Conservation (phyloP, 2,113 vertebrate species). For the Miniopterus natalensis region DNA sequence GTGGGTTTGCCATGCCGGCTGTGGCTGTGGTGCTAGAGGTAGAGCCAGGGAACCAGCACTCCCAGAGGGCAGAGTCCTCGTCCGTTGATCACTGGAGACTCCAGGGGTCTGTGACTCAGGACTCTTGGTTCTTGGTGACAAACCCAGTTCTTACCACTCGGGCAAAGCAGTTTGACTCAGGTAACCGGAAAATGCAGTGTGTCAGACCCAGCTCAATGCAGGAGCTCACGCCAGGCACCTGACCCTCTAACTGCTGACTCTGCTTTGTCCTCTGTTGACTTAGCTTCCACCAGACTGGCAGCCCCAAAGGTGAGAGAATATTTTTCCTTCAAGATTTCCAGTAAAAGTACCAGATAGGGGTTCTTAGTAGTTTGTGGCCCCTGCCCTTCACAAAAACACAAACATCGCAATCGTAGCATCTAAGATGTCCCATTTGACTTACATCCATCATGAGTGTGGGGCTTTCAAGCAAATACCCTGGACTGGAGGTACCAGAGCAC, state of each 20-base stretch:
- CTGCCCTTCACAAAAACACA: not conserved
- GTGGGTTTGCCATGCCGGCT: not conserved
- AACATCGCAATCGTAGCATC: not conserved
- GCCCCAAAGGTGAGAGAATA: not conserved
- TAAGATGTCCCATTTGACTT: not conserved
- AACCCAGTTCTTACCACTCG: not conserved
- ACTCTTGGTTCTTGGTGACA: not conserved
- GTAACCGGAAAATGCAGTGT: not conserved
- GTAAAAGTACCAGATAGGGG: not conserved
- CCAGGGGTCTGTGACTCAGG: not conserved
- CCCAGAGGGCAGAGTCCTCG: too few relatives aligned
- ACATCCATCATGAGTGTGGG: not conserved
- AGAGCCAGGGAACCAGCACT: too few relatives aligned
- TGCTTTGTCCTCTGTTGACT: not conserved
- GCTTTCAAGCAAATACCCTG: not conserved
- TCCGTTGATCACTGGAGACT: not conserved
- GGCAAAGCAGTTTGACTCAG: not conserved
- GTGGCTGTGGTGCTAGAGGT: not conserved
- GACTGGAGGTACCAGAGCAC: not conserved
- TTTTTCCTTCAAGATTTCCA: not conserved
- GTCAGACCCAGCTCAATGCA: not conserved
- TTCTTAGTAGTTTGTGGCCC: not conserved
- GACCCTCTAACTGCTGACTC: not conserved
- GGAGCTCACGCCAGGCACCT: rapidly evolving
- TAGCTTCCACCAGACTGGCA: not conserved